Percentiles rank a stretch among this genome's conserved stretches.
These are phyloP conservation scores for Caenorhabditis angaria DNA, from an alignment of 2,888 invertebrate species.

Conservation along the genomic window DNA sequence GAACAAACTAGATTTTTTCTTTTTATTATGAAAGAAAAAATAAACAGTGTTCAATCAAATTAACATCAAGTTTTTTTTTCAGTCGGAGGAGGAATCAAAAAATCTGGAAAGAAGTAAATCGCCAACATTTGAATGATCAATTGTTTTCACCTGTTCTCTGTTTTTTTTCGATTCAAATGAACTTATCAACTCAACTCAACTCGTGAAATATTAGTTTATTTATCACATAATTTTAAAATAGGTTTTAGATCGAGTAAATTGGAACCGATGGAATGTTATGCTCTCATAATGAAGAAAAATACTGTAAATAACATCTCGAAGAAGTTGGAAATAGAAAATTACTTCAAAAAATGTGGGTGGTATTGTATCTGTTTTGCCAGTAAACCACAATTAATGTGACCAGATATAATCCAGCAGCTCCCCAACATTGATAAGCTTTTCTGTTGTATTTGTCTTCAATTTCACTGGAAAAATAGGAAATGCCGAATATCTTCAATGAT, in stretches of 20 bases:
- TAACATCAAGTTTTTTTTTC: constrained; percentile 20
- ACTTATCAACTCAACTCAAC: neutral
- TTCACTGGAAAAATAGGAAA: no score
- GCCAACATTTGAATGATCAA: constrained; percentile 1
- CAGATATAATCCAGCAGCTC: constrained; percentile 74
- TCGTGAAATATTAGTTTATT: neutral
- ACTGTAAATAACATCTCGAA: neutral
- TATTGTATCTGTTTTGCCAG: constrained; percentile 72
- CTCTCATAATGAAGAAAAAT: neutral
- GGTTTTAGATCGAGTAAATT: no score
- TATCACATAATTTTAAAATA: constrained; percentile 6
- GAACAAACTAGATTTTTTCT: no score
- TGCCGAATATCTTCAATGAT: no score
- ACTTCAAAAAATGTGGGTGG: constrained; percentile 35
- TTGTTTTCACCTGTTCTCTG: neutral
- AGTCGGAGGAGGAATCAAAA: constrained; percentile 70
- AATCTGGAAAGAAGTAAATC: constrained; percentile 63
- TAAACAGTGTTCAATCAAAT: neutral
- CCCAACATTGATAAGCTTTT: constrained; percentile 74
- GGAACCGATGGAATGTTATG: constrained; percentile 3
- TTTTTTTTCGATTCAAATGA: constrained; percentile 4
- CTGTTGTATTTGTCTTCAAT: constrained; percentile 66
- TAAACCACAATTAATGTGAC: constrained; percentile 72
- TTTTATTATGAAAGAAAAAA: neutral
- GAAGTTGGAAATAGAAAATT: no score